Percentiles rank a stretch among this genome's conserved stretches.
These are phyloP conservation scores for Neuroterus valhalla DNA, from an alignment of 1,140 invertebrate genomes.

Conservation along the genomic window DNA sequence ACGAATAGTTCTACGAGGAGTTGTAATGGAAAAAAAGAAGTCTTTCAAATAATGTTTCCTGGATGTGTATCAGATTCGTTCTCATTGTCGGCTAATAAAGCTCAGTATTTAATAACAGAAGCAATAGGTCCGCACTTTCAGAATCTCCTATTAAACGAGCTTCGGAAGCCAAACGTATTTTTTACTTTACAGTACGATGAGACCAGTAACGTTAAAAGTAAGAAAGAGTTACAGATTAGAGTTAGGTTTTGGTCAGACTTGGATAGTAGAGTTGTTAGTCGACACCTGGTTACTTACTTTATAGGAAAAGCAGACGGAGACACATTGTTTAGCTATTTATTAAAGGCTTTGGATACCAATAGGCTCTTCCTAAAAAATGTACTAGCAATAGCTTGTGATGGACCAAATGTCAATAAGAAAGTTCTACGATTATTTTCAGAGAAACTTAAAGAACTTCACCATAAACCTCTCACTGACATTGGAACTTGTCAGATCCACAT, in stretches of 20 bases:
- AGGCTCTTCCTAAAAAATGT: neutral
- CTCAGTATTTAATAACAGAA: conserved; percentile 14
- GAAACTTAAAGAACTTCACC: neutral
- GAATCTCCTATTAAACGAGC: neutral
- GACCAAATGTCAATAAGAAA: conserved; percentile 28
- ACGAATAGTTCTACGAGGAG: neutral
- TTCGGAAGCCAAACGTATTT: neutral
- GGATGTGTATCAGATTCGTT: neutral
- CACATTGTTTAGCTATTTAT: conserved; percentile 32
- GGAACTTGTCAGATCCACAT: conserved; percentile 42
- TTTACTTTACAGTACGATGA: conserved; percentile 38
- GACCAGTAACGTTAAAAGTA: conserved; percentile 33
- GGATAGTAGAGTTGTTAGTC: conserved; percentile 31
- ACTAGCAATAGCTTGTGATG: conserved; percentile 1
- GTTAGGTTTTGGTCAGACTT: conserved; percentile 40
- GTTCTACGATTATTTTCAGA: conserved; percentile 29
- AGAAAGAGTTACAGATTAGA: conserved; percentile 41
- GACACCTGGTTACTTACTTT: conserved; percentile 37
- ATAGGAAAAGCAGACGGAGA: conserved; percentile 39
- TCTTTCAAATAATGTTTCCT: conserved; percentile 8
- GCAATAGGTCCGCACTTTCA: neutral
- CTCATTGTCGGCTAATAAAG: neutral
- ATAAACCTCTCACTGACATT: conserved; percentile 26
- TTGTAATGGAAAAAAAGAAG: conserved; percentile 2
- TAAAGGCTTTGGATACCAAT: conserved; percentile 29